phyloP scores from a whole-genome alignment of 53 echinoderm and acorn worm species.

The Stichopus horrens region DNA sequence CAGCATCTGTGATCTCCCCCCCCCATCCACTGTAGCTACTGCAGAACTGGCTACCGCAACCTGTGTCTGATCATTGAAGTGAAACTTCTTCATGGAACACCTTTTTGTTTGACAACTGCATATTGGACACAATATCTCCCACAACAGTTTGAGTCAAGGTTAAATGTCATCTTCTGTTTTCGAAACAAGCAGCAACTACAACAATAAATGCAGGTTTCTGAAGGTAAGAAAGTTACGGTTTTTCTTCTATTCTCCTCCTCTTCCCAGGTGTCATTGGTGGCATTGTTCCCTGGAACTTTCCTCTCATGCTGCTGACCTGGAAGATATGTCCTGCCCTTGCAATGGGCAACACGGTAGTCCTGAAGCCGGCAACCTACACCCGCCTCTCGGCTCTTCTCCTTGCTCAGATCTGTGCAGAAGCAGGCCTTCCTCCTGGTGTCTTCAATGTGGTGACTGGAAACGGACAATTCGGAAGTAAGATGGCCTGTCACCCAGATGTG shows the following conservation, averaged over 20 bases:
- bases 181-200: no score
- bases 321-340: slow-evolving; percentile 98
- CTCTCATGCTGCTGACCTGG: slow-evolving; percentile 94
- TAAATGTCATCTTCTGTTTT: no score
- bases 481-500: slow-evolving; percentile 76
- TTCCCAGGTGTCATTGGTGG: slow-evolving; percentile 86
- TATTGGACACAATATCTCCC: no score
- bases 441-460: slow-evolving; percentile 96
- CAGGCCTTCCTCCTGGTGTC: slow-evolving; percentile 93
- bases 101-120: no score
- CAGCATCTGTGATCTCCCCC: no score
- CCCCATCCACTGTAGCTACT: no score
- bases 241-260: not conserved
- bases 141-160: no score
- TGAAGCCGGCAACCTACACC: slow-evolving; percentile 96
- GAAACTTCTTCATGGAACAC: no score
- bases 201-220: not conserved
- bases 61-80: no score
- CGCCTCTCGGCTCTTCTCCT: slow-evolving; percentile 90
- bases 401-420: slow-evolving; percentile 98
- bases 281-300: slow-evolving; percentile 99
- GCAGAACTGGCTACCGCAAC: no score
- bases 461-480: slow-evolving; percentile 90
- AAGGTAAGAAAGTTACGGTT: not conserved
- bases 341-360: slow-evolving; percentile 96